These are phyloP conservation scores for Sebastes fasciatus DNA, from an alignment of 2,113 vertebrate species.

Conservation along the genomic window DNA sequence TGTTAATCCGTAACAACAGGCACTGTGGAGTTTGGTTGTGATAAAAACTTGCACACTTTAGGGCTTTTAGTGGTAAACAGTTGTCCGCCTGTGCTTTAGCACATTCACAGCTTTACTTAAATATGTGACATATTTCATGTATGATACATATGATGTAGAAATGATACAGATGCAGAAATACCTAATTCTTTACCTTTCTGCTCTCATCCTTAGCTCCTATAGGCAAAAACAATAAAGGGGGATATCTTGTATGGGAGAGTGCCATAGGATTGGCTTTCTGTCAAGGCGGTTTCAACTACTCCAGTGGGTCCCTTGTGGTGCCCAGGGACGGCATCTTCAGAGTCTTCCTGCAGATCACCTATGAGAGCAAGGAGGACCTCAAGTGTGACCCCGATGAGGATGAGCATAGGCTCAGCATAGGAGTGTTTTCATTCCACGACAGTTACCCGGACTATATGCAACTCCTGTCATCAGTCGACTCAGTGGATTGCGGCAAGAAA, in stretches of 20 bases:
- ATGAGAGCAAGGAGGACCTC: fast-evolving
- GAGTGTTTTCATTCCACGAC: neutral
- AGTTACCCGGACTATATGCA: fast-evolving
- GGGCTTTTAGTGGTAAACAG: too few species aligned
- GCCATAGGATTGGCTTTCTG: fast-evolving
- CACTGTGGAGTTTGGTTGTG: neutral
- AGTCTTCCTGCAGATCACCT: slow-evolving; percentile 79
- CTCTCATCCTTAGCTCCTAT: neutral
- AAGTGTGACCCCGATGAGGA: fast-evolving
- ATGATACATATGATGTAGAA: neutral
- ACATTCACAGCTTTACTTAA: too few species aligned
- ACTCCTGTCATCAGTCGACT: slow-evolving; percentile 44
- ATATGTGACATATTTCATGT: neutral
- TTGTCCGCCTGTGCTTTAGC: too few species aligned
- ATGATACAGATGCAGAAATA: neutral
- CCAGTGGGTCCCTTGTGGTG: slow-evolving; percentile 46
- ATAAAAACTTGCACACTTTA: neutral
- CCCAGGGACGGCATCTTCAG: slow-evolving; percentile 59
- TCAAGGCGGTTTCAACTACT: slow-evolving; percentile 50
- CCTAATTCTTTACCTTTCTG: neutral
- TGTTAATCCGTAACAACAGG: too few species aligned
- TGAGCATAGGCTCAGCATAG: neutral
- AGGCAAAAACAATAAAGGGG: fast-evolving
- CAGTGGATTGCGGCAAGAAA: neutral
- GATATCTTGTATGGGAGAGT: slow-evolving; percentile 53